Evolutionary conservation across 2,113 vertebrate species (phyloP), one percentile per base, ranked within the genome.

Genomic region (Rhinichthys klamathensis): DNA sequence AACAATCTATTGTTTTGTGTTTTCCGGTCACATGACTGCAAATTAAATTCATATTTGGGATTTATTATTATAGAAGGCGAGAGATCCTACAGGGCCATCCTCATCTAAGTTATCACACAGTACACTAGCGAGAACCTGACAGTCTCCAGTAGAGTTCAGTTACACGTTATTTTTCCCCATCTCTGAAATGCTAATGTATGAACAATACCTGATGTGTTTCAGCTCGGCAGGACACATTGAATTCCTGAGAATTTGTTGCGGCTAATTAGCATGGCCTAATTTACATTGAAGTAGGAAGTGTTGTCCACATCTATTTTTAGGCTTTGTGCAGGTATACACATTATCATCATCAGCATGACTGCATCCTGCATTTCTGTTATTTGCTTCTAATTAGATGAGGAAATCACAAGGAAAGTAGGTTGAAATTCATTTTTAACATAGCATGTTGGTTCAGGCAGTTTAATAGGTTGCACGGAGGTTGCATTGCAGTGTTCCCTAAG

Each of bases 281-380:
- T 87, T 89, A 79, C 74, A 88, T 82, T 38, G 63, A 83, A 41
- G 51, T 70, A 46, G 65, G 63, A 85, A 82, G 70, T 85, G 81
- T 70, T 70, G 51, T 16, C 76, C 78, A n/a, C 46, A 87, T 90
- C 85, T 90, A 92, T 88, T 90, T 77, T 89, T 86, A 88, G 83
- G 90, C 80, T 84, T 65, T 56, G 85, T 81, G 82, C 76, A 92
- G 91, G 92, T 94, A 92, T 92, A 87, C 89, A 87, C 89, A 87
- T 92, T 70, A 80, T 2, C 41, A 41, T 88, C 88, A 75, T 89
- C 88, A 80, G 83, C 87, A 87, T 80, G 69, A 76, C 88, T 86
- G 84, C 54, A 76, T 72, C 25, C 21, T 60, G 69, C 85, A 91
- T 88, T 85, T 67, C 88, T 88, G 88, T 25, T 91, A 89, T 88